A percentile compares a stretch with the other conserved stretches of the same genome.
These are phyloP conservation scores for Vimba vimba DNA, from an alignment of 2,113 vertebrate genomes.

Conservation along the genomic window DNA sequence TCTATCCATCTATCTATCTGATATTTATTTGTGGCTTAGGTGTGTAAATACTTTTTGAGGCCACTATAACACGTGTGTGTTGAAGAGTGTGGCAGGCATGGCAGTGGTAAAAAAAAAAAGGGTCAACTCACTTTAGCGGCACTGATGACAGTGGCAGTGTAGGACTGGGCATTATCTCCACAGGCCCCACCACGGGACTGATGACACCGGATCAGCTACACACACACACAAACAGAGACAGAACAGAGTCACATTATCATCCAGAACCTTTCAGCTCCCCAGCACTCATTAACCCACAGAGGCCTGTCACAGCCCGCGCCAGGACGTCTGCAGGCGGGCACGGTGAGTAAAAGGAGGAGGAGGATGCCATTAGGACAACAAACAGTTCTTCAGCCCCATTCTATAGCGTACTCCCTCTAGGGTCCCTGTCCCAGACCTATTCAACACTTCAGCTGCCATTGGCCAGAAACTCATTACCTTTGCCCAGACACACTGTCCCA, in stretches of 20 bases:
- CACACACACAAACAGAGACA: constrained; percentile 41
- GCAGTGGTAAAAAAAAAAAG: neutral
- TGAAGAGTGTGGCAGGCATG: too few relatives aligned
- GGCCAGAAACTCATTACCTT: constrained; percentile 39
- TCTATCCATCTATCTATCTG: neutral
- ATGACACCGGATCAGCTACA: constrained; percentile 95
- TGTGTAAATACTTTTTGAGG: neutral
- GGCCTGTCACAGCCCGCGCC: constrained; percentile 66
- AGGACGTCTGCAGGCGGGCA: constrained; percentile 54
- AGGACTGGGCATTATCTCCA: constrained; percentile 97
- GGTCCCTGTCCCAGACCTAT: constrained; percentile 52
- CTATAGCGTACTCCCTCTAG: constrained; percentile 52
- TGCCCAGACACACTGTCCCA: constrained; percentile 44
- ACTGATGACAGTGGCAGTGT: constrained; percentile 97
- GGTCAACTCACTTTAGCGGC: constrained; percentile 93
- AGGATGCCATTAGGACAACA: constrained; percentile 40
- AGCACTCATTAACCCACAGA: constrained; percentile 69
- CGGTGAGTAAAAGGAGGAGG: constrained; percentile 50
- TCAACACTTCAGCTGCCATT: constrained; percentile 36
- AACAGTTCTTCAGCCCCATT: constrained; percentile 35
- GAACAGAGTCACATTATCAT: constrained; percentile 47
- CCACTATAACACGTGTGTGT: neutral
- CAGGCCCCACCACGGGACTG: constrained; percentile 97
- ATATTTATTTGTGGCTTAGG: neutral
- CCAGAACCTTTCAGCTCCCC: constrained; percentile 71